phyloP scores from a whole-genome alignment of 2,113 vertebrate genomes.

The Capreolus pygargus region DNA sequence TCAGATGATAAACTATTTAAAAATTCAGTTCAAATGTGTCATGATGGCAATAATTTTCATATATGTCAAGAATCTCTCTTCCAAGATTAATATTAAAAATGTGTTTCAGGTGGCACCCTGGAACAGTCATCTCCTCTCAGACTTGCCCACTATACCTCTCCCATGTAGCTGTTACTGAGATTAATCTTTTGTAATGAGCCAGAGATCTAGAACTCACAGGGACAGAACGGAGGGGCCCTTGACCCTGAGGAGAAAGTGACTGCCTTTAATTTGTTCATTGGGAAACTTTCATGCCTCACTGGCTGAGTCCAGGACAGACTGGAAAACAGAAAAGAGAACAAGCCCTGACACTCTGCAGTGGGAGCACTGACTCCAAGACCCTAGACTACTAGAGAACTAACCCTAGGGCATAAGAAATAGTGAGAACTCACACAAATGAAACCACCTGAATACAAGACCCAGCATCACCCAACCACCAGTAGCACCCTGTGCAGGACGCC shows the following conservation, averaged over 20 bases:
- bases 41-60: not conserved
- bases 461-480: not conserved
- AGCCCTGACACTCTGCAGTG: not conserved
- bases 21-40: not conserved
- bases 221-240: not conserved
- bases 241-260: not conserved
- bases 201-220: not conserved
- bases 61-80: not conserved
- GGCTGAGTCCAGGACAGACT: not conserved
- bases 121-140: not conserved
- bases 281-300: not conserved
- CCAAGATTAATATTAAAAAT: not conserved
- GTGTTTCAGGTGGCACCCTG: not conserved
- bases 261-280: not conserved
- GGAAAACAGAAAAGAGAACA: not conserved
- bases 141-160: not conserved
- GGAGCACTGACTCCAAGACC: not conserved
- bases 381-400: not conserved
- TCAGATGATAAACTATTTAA: not conserved
- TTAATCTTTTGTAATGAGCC: not conserved
- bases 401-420: not conserved
- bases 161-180: not conserved
- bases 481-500: not conserved
- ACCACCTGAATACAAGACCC: not conserved
- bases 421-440: not conserved